Percentiles rank a stretch among this genome's conserved stretches.
phyloP scores from a whole-genome alignment of 2,888 invertebrate species.

The Netelia virgata region DNA sequence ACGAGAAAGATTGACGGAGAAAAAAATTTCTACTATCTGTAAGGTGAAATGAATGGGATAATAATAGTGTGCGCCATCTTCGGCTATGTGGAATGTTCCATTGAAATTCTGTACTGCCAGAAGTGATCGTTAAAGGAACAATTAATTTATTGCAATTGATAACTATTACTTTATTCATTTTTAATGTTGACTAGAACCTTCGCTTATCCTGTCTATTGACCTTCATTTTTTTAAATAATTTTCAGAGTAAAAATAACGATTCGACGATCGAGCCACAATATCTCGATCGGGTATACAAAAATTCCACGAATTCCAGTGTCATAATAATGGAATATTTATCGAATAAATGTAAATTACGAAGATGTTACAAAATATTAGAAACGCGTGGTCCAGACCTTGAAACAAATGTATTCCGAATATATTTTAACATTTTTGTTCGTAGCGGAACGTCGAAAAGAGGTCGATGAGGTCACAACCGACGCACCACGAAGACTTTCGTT shows the following conservation, averaged over 20 bases:
- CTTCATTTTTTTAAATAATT: background rate
- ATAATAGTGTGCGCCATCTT: no score
- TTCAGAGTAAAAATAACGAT: background rate
- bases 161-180: no score
- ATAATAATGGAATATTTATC: background rate
- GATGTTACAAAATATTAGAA: background rate
- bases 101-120: no score
- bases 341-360: slow-evolving; percentile 3
- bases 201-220: background rate
- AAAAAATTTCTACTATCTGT: no score
- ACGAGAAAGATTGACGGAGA: no score
- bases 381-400: background rate
- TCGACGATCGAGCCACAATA: background rate
- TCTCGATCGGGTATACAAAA: background rate
- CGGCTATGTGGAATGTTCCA: no score
- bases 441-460: slow-evolving; percentile 5
- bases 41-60: no score
- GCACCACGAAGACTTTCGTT: slow-evolving; percentile 9
- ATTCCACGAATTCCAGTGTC: background rate
- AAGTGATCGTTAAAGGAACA: no score
- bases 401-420: slow-evolving; percentile 36
- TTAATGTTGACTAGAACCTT: no score
- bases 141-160: no score
- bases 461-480: background rate
- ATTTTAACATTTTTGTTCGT: slow-evolving; percentile 17